Evolutionary conservation across 1,140 invertebrate species (phyloP).

Genomic region (Linepithema humile): DNA sequence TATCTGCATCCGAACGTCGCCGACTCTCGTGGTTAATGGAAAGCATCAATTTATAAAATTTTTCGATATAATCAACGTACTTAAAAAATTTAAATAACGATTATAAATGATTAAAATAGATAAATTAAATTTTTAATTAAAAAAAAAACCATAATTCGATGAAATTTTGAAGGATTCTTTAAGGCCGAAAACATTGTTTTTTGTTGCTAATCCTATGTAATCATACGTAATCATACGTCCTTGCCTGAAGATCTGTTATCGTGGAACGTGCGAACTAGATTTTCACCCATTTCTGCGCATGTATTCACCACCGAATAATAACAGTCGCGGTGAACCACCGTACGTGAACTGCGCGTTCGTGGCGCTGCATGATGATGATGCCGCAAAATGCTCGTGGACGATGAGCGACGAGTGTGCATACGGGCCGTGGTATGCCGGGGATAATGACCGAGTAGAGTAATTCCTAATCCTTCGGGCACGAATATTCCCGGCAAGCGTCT

Average conservation of each 20-base stretch:
- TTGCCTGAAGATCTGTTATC: neutral
- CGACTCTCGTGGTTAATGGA: neutral
- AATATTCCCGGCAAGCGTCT: neutral
- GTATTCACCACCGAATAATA: slow-evolving; percentile 29
- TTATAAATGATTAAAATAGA: neutral
- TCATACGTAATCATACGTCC: neutral
- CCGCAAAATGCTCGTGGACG: slow-evolving; percentile 41
- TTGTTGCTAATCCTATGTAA: no score
- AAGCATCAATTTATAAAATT: neutral
- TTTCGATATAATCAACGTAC: neutral
- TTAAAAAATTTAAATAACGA: neutral
- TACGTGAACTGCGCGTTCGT: neutral
- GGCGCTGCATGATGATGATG: slow-evolving; percentile 15
- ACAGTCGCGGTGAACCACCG: slow-evolving; percentile 37
- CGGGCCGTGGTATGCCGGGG: neutral
- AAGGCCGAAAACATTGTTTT: no score
- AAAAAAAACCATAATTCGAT: neutral
- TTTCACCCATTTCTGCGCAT: slow-evolving; percentile 2
- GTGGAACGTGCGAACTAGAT: slow-evolving; percentile 9
- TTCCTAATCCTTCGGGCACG: slow-evolving; percentile 34
- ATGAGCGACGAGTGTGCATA: slow-evolving; percentile 6
- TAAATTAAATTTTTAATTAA: neutral
- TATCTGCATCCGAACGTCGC: neutral
- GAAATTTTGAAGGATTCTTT: no score
- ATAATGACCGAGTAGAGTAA: slow-evolving; percentile 29